A percentile compares a stretch with the other conserved stretches of the same genome.
phyloP scores from a whole-genome alignment of 1,140 invertebrate genomes.

The Leptopilina boulardi region DNA sequence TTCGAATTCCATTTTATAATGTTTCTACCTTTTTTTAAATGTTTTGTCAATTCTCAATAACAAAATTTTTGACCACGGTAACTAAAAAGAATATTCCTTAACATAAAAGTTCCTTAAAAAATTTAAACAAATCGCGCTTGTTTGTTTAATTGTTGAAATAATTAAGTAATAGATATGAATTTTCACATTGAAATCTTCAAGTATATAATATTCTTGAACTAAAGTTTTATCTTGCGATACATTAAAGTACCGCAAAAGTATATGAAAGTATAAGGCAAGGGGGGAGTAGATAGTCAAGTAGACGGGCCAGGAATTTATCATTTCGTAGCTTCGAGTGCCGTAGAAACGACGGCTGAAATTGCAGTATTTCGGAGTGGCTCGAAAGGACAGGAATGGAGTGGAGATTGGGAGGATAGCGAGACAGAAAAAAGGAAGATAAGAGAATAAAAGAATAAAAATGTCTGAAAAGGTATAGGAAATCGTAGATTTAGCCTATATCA shows the following conservation, averaged over 20 bases:
- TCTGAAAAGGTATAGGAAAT: constrained; percentile 19
- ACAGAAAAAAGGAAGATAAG: constrained; percentile 45
- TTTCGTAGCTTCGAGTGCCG: constrained; percentile 63
- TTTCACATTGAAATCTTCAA: too few relatives aligned
- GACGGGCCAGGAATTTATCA: constrained; percentile 63
- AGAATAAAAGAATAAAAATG: constrained; percentile 35
- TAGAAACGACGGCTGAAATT: constrained; percentile 65
- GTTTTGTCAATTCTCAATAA: too few relatives aligned
- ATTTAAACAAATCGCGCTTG: too few relatives aligned
- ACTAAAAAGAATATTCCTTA: too few relatives aligned
- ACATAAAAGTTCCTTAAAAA: too few relatives aligned
- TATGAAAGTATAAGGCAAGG: constrained; percentile 35
- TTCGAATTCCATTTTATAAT: too few relatives aligned
- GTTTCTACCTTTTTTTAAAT: too few relatives aligned
- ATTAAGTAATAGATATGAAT: too few relatives aligned
- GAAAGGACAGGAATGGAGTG: constrained; percentile 55
- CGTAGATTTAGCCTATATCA: not conserved
- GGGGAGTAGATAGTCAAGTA: not conserved
- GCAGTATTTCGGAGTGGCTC: constrained; percentile 64
- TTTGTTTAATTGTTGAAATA: too few relatives aligned
- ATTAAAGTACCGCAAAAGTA: constrained; percentile 24
- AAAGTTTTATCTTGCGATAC: not conserved
- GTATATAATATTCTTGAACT: constrained; percentile 14
- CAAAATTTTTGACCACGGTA: too few relatives aligned
- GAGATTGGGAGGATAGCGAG: constrained; percentile 53